Percentiles rank a stretch among this genome's conserved stretches.
phyloP scores from a whole-genome alignment of 2,888 invertebrate species.

The Hydrotaea cyrtoneurina region DNA sequence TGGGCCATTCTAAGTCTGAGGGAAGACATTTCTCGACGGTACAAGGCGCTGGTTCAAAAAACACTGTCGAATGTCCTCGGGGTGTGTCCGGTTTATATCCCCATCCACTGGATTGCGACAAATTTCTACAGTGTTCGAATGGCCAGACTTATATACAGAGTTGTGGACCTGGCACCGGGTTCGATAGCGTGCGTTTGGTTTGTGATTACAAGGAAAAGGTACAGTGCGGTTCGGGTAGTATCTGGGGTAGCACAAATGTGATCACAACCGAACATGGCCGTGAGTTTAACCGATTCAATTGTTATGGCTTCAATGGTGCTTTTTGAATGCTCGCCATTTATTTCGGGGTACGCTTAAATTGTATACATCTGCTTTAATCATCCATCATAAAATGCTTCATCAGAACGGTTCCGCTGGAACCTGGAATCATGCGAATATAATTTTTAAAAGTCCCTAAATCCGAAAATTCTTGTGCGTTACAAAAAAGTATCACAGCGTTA shows the following conservation, averaged over 20 bases:
- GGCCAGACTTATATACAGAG: conserved; percentile 83
- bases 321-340: background rate
- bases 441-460: too few relatives aligned
- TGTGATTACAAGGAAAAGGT: conserved; percentile 81
- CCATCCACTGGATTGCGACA: conserved; percentile 84
- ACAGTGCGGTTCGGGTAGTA: conserved; percentile 31
- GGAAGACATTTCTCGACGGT: conserved; percentile 9
- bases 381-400: background rate
- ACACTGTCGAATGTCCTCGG: conserved; percentile 79
- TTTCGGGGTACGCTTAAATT: background rate
- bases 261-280: background rate
- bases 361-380: background rate
- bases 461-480: too few relatives aligned
- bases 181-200: conserved; percentile 81
- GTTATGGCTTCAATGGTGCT: background rate
- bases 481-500: too few relatives aligned
- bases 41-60: conserved; percentile 2
- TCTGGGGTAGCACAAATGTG: background rate
- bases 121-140: conserved; percentile 84
- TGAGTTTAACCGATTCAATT: conserved; percentile 14
- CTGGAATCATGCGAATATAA: too few relatives aligned
- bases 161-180: conserved; percentile 85
- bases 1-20: conserved; percentile 3
- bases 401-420: too few relatives aligned
- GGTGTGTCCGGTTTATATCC: conserved; percentile 82